phyloP scores from a whole-genome alignment of 2,113 vertebrate species.

The Oryzias celebensis region DNA sequence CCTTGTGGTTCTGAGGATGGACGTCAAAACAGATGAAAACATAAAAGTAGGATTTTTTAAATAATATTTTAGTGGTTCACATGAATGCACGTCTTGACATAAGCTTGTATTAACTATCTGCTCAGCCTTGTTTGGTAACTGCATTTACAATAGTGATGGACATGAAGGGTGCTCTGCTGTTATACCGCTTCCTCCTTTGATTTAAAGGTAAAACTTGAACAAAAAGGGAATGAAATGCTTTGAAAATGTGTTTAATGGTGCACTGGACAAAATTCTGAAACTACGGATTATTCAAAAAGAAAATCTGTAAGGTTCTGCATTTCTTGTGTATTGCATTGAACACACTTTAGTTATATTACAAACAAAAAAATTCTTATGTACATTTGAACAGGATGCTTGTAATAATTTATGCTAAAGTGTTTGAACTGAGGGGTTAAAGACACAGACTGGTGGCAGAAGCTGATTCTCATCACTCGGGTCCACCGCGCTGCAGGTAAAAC shows the following conservation, averaged over 20 bases:
- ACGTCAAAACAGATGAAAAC: constrained; percentile 20
- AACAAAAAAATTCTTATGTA: constrained; percentile 63
- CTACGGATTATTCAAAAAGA: too few species aligned
- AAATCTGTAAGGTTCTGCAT: neutral
- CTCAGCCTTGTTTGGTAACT: neutral
- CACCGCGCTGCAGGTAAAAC: constrained; percentile 70
- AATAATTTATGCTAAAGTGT: constrained; percentile 61
- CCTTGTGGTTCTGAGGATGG: neutral
- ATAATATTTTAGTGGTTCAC: constrained; percentile 56
- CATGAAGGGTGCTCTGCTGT: too few species aligned
- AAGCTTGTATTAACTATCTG: neutral
- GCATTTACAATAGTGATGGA: too few species aligned
- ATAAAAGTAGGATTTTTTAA: constrained; percentile 33
- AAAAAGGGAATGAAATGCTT: neutral
- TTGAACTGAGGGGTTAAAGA: constrained; percentile 45
- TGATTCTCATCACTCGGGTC: constrained; percentile 72
- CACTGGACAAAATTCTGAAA: too few species aligned
- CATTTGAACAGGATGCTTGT: constrained; percentile 54
- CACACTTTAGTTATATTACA: constrained; percentile 24
- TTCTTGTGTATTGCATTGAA: constrained; percentile 17
- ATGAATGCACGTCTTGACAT: constrained; percentile 13
- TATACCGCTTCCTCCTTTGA: too few species aligned
- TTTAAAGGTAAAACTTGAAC: neutral
- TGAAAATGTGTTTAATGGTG: neutral
- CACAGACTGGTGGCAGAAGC: constrained; percentile 35